Evolutionary conservation across 2,888 invertebrate species (phyloP).

Genomic region (Amaurobius ferox): DNA sequence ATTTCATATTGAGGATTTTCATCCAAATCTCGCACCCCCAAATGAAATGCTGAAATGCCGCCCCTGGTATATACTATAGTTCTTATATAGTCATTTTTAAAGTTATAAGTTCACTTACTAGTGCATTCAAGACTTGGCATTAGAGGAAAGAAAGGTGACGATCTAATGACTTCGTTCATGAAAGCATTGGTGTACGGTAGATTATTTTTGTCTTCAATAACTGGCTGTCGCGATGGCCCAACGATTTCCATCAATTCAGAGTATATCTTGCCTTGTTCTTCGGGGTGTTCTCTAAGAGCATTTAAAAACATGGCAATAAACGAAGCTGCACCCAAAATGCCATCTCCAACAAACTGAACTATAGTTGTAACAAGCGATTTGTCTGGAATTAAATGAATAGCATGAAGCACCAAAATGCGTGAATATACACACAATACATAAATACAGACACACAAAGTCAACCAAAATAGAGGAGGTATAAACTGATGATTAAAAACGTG

Average conservation of each 20-base stretch:
- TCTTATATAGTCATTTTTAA: no score
- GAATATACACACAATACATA: no score
- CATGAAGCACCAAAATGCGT: no score
- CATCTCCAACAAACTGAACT: conserved; percentile 26
- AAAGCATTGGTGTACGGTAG: conserved; percentile 29
- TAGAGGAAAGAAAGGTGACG: neutral
- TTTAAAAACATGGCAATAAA: neutral
- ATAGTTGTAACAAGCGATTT: neutral
- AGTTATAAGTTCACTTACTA: no score
- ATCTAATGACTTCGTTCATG: conserved; percentile 9
- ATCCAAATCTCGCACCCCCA: no score
- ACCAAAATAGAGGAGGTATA: no score
- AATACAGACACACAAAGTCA: no score
- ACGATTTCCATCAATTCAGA: conserved; percentile 25
- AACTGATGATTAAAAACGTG: no score
- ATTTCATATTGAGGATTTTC: no score
- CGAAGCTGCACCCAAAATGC: neutral
- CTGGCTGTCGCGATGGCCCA: neutral
- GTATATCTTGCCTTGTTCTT: conserved; percentile 35
- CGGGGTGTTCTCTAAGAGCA: neutral
- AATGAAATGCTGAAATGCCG: no score
- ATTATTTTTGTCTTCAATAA: conserved; percentile 29
- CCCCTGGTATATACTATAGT: no score
- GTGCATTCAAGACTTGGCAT: conserved; percentile 25
- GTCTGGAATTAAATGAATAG: no score